These are phyloP conservation scores for Diachasma alloeum DNA, from an alignment of 1,140 invertebrate genomes.

Conservation along the genomic window DNA sequence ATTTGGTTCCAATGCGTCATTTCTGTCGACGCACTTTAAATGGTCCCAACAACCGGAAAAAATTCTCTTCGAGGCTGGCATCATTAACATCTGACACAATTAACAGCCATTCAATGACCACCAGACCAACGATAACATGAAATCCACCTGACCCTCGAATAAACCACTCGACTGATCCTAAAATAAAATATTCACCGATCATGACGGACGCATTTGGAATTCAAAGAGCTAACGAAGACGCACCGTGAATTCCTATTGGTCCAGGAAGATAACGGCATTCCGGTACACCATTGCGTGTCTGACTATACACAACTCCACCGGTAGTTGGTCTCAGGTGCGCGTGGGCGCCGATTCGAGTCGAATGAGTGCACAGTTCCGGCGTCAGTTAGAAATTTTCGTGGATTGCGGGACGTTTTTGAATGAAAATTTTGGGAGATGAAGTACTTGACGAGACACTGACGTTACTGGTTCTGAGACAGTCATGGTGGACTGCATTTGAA, in stretches of 20 bases:
- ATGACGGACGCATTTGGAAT: background rate
- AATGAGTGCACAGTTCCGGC: background rate
- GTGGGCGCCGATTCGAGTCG: conserved; percentile 13
- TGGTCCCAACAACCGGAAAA: background rate
- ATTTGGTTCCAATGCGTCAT: no score
- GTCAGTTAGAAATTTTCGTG: background rate
- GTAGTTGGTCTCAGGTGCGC: conserved; percentile 27
- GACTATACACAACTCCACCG: conserved; percentile 9
- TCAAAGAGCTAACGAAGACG: background rate
- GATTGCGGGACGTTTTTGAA: background rate
- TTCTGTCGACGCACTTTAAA: no score
- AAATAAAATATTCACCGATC: background rate
- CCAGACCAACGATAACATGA: background rate
- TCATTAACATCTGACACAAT: no score
- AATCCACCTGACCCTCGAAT: background rate
- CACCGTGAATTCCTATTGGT: conserved; percentile 41
- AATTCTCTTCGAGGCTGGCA: background rate
- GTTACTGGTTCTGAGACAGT: background rate
- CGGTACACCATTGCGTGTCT: conserved; percentile 17
- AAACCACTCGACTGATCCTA: background rate
- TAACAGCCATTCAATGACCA: background rate
- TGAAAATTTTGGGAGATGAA: background rate
- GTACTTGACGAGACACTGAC: background rate
- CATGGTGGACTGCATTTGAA: background rate
- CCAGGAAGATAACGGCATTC: conserved; percentile 46